phyloP scores from a whole-genome alignment of 2,113 vertebrate genomes.

The Mesitornis unicolor region DNA sequence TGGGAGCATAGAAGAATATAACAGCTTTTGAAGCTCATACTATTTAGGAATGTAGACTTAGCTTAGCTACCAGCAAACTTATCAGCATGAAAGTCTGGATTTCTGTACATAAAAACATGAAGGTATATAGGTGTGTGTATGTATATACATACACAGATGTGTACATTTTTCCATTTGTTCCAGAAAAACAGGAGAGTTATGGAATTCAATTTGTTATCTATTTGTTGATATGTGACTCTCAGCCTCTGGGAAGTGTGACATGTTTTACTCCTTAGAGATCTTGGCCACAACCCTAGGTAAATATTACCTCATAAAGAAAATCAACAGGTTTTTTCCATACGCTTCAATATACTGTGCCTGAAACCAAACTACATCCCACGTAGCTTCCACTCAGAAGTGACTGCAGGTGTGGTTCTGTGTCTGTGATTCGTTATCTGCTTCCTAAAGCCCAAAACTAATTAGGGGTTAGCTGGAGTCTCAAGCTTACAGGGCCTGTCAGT shows the following conservation, averaged over 20 bases:
- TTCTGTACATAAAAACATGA: not conserved
- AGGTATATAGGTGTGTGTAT: not conserved
- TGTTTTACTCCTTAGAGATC: not conserved
- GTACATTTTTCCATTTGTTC: not conserved
- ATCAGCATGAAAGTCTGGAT: not conserved
- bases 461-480: not conserved
- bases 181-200: not conserved
- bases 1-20: not conserved
- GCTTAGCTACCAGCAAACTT: not conserved
- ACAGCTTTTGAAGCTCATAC: not conserved
- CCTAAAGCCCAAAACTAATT: not conserved
- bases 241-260: not conserved
- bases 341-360: not conserved
- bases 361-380: accelerated
- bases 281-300: not conserved
- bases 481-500: not conserved
- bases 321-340: not conserved
- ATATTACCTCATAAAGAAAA: not conserved
- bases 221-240: not conserved
- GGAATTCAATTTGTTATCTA: not conserved
- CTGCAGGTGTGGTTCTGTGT: not conserved
- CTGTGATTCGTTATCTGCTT: not conserved
- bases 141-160: not conserved
- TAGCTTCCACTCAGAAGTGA: not conserved
- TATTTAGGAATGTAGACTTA: not conserved